Evolutionary conservation across 1,140 invertebrate genomes (phyloP), one percentile per base, ranked within the genome.

Genomic region (Drosophila seguyi): DNA sequence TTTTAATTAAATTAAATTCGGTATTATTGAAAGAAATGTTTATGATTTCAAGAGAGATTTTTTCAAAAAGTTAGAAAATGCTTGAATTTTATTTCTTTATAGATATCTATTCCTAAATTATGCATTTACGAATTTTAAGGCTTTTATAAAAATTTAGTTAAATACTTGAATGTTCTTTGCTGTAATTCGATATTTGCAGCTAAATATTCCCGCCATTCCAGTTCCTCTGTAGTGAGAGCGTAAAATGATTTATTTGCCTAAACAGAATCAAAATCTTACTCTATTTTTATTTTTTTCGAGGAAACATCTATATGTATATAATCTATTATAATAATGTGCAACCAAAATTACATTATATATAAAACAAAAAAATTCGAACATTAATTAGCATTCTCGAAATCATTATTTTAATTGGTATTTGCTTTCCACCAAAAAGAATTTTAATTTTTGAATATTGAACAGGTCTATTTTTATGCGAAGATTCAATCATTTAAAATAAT

Each of bases 351-450:
- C 31, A 58, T 22, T n/a, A 41, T 31, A 25, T 59, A 18, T 29
- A 58, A 18, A 16, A 41, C n/a, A 41, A 7, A 44, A 25, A 39
- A 41, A 63, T 36, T n/a, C n/a, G 22, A 36, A 53, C 31, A 34
- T 60, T 53, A 53, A 60, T 50, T n/a, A 10, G 18, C 6, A 52
- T 31, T 31, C 31, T 59, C 27, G 18, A 53, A 52, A 31, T 53
- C 13, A 59, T 63, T 63, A 63, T 63, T 63, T 63, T 63, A 63
- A 60, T 63, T 63, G 27, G 53, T n/a, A 20, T 58, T 31, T 20
- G 7, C 34, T 25, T 55, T 56, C 14, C 25, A 13, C 47, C 48
- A n/a, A 16, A 20, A 61, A 39, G 16, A 25, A 22, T 62, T 53
- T 36, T 13, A 39, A 36, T 39, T 14, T 42, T 34, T 6, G 25